A percentile compares a stretch with the other conserved stretches of the same genome.
Evolutionary conservation across 2,113 vertebrate genomes (phyloP).

Genomic region (Myocastor coypus): DNA sequence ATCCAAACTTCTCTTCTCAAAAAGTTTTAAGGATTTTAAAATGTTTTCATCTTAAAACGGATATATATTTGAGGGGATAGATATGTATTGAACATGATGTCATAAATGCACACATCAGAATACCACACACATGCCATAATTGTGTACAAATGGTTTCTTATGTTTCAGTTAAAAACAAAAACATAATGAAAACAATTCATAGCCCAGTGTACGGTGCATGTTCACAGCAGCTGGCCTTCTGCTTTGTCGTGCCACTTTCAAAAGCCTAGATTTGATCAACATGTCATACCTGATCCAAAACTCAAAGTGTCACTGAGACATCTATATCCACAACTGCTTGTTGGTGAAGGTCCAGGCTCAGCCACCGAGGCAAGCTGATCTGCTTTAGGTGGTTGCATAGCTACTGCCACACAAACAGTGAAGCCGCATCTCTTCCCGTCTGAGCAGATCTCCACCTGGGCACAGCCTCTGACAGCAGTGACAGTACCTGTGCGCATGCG

Average conservation of each 20-base stretch:
- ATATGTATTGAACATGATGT: neutral
- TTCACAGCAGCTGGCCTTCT: neutral
- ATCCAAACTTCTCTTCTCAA: neutral
- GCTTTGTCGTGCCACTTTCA: neutral
- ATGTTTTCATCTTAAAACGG: neutral
- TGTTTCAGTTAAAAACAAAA: neutral
- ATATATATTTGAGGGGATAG: neutral
- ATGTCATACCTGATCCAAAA: neutral
- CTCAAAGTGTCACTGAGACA: neutral
- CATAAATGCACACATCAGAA: neutral
- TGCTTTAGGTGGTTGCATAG: neutral
- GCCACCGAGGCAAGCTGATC: neutral
- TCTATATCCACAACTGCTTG: neutral
- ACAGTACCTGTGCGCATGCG: accelerated
- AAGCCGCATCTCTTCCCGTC: neutral
- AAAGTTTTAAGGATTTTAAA: neutral
- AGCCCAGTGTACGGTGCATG: neutral
- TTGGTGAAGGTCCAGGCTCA: neutral
- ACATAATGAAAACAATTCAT: neutral
- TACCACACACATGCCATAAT: neutral
- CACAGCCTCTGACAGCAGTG: neutral
- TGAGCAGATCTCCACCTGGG: neutral
- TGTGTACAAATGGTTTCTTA: neutral
- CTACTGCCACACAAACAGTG: no score
- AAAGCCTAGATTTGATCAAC: neutral